Evolutionary conservation across 30 jellyfish, hydroid and myxozoan genomes (phyloP), one percentile per base, ranked within the genome.

Genomic region (Hydractinia echinata): DNA sequence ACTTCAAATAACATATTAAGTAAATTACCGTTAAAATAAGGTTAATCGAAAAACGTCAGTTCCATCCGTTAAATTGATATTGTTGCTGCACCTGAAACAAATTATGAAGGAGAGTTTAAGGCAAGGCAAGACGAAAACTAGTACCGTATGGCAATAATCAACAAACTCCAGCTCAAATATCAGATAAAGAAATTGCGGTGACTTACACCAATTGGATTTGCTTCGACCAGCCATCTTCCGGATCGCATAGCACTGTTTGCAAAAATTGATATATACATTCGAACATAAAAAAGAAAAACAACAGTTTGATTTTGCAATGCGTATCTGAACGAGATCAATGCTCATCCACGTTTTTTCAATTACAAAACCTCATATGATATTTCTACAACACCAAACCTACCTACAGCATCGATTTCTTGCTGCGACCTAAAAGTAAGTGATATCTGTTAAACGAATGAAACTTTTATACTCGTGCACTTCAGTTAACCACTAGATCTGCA

Each of bases 261-360:
- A 73, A 86, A 91, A 52, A 91, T 83, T 44, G 97, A 86, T 14
- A 91, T 70, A 68, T 51, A 91, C 96, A 86, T 14, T 70, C 5
- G 95, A 76, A 4, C 89, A n/a, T n/a, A n/a, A n/a, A n/a, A n/a
- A n/a, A n/a, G n/a, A n/a, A n/a, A n/a, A n/a, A n/a, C n/a, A n/a
- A n/a, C 95, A 5, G 97, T 91, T 64, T 91, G 97, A 79, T n/a
- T n/a, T n/a, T 91, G 95, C 97, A 91, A 69, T 91, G n/a, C 97
- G 77, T 86, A 91, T 55, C 97, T 86, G 79, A 72, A 79, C 39
- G 19, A 9, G 71, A 66, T 53, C 19, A 58, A 64, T n/a, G 39
- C 0, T 64, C n/a, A 44, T n/a, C 74, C 3, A 11, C 10, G 39
- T n/a, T 6, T 64, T n/a, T 64, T 7, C 19, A 58, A 11, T 11